Evolutionary conservation across 2,888 invertebrate genomes (phyloP), one percentile per base, ranked within the genome.

Genomic region (Incurvaria masculella): DNA sequence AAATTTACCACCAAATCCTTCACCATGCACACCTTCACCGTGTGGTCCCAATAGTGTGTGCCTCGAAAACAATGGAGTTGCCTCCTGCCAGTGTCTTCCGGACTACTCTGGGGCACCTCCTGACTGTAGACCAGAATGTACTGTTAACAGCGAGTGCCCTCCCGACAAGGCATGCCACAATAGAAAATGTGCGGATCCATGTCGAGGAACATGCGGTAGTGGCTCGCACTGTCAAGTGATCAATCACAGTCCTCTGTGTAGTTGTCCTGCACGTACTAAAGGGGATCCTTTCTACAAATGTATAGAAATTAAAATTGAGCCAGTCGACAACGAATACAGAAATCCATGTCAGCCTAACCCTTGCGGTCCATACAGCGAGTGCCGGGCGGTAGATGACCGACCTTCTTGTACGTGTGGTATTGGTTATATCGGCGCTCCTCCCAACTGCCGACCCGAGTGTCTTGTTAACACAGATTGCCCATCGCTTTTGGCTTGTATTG

Each of bases 361-460:
- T 4, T 93, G 93, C 59, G 93, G 92, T 18, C 85, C 88, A 0
- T 89, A 90, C 61, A 89, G 90, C 61, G 84, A 88, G 65, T 93
- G 92, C 60, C 81, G 88, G 26, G 80, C 83, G 51, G 64, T 84
- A 2, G 88, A 89, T 60, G 81, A 81, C 11, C 81, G 85, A 56
- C 88, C 89, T 1, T 86, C 90, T 4, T 94, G 94, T 63, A 88
- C 89, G 1, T 94, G 93, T 57, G 68, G 86, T 49, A 82, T 84
- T 45, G 80, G 81, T 27, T 89, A 88, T 60, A 78, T 85, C 45
- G 91, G 91, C n/a, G 76, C 81, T 46, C 91, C 92, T 41, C 91
- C 91, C 4, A 87, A 87, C 59, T 92, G 92, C 62, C 83, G 87
- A 52, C 91, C 91, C 2, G 92, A 92, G 68, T 94, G 94, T 65